Conservation (phyloP, 2,888 invertebrate species). For the Itoplectis maculator region DNA sequence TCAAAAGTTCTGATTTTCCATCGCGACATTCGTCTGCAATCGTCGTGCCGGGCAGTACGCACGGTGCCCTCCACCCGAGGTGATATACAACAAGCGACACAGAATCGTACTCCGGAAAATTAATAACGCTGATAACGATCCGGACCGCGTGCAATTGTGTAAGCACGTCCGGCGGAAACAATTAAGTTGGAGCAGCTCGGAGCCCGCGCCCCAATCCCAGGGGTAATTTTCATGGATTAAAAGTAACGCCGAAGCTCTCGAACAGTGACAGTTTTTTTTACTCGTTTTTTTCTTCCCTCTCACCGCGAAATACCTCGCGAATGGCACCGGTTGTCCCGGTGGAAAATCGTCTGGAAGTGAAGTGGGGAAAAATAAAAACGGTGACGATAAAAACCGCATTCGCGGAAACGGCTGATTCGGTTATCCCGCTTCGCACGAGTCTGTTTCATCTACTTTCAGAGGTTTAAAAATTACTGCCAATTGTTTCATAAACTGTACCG, state of each 20-base stretch:
- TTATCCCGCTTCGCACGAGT: not conserved
- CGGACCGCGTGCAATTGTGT: not conserved
- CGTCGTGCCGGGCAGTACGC: not conserved
- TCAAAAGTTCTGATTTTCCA: not conserved
- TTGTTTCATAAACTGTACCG: slow-evolving; percentile 4
- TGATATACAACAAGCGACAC: not conserved
- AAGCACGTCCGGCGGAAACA: slow-evolving; percentile 24
- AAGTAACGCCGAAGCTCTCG: not conserved
- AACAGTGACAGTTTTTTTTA: not conserved
- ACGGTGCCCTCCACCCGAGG: too few relatives aligned
- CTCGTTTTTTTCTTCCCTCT: not conserved
- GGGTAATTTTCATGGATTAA: slow-evolving; percentile 40
- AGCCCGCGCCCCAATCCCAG: slow-evolving; percentile 25
- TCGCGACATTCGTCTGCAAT: not conserved
- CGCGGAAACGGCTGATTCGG: not conserved
- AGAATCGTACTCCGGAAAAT: not conserved
- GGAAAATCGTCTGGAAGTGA: not conserved
- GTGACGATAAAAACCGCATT: slow-evolving; percentile 1
- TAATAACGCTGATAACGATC: slow-evolving; percentile 32
- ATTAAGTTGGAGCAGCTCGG: slow-evolving; percentile 24
- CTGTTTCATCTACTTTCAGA: slow-evolving; percentile 28
- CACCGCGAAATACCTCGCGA: too few relatives aligned
- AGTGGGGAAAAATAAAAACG: not conserved
- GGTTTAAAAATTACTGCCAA: slow-evolving; percentile 21
- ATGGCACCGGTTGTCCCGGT: not conserved